Conservation (phyloP, 2,888 invertebrate species). For the Epiblema foenella region DNA sequence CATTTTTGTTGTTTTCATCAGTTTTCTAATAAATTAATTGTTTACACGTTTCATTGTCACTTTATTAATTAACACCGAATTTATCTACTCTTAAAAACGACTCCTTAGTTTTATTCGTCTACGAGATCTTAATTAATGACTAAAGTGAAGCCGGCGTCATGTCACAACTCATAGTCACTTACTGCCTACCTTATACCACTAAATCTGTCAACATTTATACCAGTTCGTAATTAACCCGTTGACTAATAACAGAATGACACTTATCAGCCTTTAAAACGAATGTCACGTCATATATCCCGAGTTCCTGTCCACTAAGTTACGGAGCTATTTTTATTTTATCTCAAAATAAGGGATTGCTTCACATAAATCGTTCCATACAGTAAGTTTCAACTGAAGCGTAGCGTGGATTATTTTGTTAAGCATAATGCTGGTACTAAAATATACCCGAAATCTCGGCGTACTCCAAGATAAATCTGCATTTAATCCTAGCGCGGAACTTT, state of each 20-base stretch:
- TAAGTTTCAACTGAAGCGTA: conserved; percentile 58
- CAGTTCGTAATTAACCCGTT: conserved; percentile 73
- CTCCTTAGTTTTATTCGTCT: conserved; percentile 30
- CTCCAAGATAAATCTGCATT: conserved; percentile 65
- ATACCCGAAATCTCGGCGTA: conserved; percentile 65
- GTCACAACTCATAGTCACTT: conserved; percentile 65
- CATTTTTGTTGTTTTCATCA: conserved; percentile 63
- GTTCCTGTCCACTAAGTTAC: conserved; percentile 56
- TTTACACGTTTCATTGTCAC: conserved; percentile 78
- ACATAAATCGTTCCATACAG: conserved; percentile 62
- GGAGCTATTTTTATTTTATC: conserved; percentile 71
- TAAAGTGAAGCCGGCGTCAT: conserved; percentile 58
- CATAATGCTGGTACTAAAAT: conserved; percentile 70
- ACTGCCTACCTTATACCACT: conserved; percentile 65
- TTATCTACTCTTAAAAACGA: conserved; percentile 53
- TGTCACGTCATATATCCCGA: conserved; percentile 70
- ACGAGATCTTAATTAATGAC: conserved; percentile 54
- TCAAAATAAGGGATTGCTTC: conserved; percentile 58
- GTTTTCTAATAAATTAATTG: conserved; percentile 56
- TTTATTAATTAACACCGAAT: conserved; percentile 55
- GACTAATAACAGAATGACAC: conserved; percentile 78
- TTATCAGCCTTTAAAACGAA: conserved; percentile 66
- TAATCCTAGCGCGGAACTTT: conserved; percentile 68
- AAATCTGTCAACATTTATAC: conserved; percentile 76
- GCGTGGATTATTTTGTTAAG: conserved; percentile 63